Evolutionary conservation across 2,888 invertebrate species (phyloP).

Genomic region (Trachelus troglodyta): DNA sequence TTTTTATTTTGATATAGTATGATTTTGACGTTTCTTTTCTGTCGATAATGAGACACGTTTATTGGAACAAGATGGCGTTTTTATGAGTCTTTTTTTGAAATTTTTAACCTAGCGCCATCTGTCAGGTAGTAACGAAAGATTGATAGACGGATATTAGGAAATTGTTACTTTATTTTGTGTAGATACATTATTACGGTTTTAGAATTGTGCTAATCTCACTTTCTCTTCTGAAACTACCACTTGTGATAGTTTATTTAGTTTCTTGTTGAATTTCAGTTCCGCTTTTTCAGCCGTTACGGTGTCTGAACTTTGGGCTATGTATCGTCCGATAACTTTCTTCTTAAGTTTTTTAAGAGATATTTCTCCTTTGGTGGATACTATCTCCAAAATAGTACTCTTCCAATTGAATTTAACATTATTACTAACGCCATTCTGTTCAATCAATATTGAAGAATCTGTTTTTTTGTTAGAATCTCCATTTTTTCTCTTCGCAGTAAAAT

Average conservation of each 20-base stretch:
- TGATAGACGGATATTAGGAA: neutral
- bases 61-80: neutral
- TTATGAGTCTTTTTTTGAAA: neutral
- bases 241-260: slow-evolving; percentile 75
- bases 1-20: neutral
- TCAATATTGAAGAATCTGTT: neutral
- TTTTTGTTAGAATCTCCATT: neutral
- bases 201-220: slow-evolving; percentile 59
- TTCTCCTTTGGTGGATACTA: slow-evolving; percentile 68
- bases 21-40: neutral
- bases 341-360: slow-evolving; percentile 79
- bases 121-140: neutral
- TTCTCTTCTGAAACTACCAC: slow-evolving; percentile 74
- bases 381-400: slow-evolving; percentile 48
- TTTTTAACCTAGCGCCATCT: neutral
- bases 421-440: neutral
- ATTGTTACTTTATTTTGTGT: neutral
- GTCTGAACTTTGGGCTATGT: slow-evolving; percentile 67
- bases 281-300: slow-evolving; percentile 73
- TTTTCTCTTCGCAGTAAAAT: slow-evolving; percentile 24
- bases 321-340: slow-evolving; percentile 80
- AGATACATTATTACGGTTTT: neutral
- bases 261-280: slow-evolving; percentile 78
- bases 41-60: neutral
- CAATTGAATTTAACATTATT: slow-evolving; percentile 47